These are phyloP conservation scores for Gastrophryne carolinensis DNA, from an alignment of 2,797 vertebrate species.

Conservation along the genomic window DNA sequence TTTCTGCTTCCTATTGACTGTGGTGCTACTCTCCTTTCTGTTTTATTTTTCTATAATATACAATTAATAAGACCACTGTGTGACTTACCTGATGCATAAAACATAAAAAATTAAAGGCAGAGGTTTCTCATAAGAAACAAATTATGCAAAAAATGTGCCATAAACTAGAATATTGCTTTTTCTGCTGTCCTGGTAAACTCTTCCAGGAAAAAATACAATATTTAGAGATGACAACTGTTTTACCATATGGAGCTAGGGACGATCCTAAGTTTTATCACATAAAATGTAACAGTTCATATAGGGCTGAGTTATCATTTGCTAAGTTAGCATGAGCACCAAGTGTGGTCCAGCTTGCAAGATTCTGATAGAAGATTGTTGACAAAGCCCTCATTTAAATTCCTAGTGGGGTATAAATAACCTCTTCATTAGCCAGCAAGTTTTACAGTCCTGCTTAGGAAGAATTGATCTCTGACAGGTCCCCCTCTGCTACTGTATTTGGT, in stretches of 20 bases:
- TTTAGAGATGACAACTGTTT: neutral
- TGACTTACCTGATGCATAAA: too few species aligned
- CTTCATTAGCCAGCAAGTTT: constrained; percentile 62
- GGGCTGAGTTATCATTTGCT: neutral
- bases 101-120: too few species aligned
- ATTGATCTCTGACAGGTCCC: constrained; percentile 53
- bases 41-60: too few species aligned
- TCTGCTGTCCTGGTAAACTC: too few species aligned
- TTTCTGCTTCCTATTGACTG: too few species aligned
- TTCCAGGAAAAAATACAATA: too few species aligned
- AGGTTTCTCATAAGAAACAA: too few species aligned
- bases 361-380: constrained; percentile 55
- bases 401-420: constrained; percentile 61
- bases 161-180: too few species aligned
- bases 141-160: too few species aligned
- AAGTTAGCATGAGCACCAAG: neutral
- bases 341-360: constrained; percentile 28
- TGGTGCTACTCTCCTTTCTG: too few species aligned
- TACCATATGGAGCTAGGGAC: neutral
- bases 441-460: constrained; percentile 44
- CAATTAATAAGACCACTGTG: too few species aligned
- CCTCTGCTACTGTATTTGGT: constrained; percentile 57
- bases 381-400: constrained; percentile 53
- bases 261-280: neutral
- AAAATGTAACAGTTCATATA: neutral